These are phyloP conservation scores for Pachyuromys duprasi DNA, from an alignment of 2,797 vertebrate species.

Conservation along the genomic window DNA sequence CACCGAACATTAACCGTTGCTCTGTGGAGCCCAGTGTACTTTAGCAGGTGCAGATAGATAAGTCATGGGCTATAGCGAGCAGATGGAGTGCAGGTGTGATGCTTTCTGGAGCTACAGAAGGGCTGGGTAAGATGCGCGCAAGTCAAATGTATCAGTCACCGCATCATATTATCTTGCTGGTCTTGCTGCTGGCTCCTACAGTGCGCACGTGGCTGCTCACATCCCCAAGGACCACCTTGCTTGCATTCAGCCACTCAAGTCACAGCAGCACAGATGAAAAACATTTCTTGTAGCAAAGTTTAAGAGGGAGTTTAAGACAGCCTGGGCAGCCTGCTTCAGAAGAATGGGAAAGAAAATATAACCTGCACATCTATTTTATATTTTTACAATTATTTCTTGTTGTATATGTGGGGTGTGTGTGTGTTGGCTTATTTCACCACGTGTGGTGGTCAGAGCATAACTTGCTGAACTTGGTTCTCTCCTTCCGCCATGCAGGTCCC, in stretches of 20 bases:
- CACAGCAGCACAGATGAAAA: background rate
- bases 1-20: background rate
- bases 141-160: background rate
- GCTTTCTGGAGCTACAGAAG: too few species aligned
- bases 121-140: background rate
- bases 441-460: background rate
- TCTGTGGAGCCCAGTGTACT: background rate
- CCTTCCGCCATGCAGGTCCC: background rate
- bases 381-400: background rate
- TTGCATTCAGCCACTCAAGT: background rate
- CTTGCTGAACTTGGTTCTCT: background rate
- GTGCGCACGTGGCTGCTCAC: background rate
- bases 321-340: background rate
- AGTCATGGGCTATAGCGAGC: background rate
- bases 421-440: background rate
- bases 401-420: too few species aligned
- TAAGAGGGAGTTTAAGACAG: background rate
- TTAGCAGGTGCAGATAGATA: background rate
- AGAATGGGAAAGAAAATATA: slow-evolving; percentile 46
- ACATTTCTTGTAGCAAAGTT: background rate
- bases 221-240: background rate
- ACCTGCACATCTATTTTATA: background rate
- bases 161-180: background rate
- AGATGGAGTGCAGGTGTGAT: background rate
- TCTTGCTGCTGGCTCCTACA: background rate